phyloP scores from a whole-genome alignment of 2,797 vertebrate genomes.

The Podargus strigoides region DNA sequence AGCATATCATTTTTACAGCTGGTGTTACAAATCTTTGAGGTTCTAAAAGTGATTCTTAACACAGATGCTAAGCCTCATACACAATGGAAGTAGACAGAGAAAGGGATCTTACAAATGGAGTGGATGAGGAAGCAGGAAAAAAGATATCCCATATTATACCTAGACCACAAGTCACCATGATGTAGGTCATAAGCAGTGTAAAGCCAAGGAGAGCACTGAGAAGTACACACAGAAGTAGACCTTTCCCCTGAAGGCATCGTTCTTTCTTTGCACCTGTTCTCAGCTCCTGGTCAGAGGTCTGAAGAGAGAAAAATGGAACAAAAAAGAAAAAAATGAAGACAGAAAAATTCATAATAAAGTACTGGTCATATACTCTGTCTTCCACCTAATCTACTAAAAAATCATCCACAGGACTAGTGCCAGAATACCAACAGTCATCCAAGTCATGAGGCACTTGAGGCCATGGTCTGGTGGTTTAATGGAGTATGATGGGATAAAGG shows the following conservation, averaged over 20 bases:
- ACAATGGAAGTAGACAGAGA: not conserved
- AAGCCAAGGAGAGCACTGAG: conserved; percentile 46
- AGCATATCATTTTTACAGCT: not conserved
- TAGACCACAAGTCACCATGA: conserved; percentile 46
- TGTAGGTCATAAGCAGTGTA: conserved; percentile 58
- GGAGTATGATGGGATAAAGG: too few species aligned
- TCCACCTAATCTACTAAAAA: not conserved
- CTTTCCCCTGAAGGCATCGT: not conserved
- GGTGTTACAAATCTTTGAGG: not conserved
- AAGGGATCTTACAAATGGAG: not conserved
- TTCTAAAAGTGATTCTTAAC: not conserved
- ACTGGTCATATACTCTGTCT: not conserved
- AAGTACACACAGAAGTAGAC: conserved; percentile 19
- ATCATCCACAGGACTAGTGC: not conserved
- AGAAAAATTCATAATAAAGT: not conserved
- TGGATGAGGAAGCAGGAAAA: not conserved
- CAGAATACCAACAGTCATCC: not conserved
- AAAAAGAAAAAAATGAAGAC: conserved; percentile 5
- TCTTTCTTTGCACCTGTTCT: not conserved
- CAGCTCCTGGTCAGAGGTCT: conserved; percentile 26
- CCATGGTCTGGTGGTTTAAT: too few species aligned
- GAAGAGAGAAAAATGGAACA: conserved; percentile 3
- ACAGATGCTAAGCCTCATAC: not conserved
- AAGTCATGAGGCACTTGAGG: too few species aligned
- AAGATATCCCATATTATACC: conserved; percentile 50